Conservation (phyloP, 2,113 vertebrate genomes). For the Oriolus oriolus region DNA sequence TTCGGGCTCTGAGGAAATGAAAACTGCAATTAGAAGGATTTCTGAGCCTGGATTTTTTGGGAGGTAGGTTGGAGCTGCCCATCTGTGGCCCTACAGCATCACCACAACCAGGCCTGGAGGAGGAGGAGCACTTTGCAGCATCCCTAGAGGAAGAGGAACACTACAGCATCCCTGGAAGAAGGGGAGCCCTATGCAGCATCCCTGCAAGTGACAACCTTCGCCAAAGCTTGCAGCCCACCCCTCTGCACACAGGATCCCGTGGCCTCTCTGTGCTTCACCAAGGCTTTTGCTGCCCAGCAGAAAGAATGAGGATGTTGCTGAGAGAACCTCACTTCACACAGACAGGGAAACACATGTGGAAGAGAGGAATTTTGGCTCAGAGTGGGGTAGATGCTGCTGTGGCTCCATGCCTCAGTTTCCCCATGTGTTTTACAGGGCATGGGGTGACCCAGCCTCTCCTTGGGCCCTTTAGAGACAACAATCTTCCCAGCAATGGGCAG, state of each 20-base stretch:
- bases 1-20: not conserved
- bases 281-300: not conserved
- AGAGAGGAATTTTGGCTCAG: not conserved
- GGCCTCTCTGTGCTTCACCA: not conserved
- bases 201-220: not conserved
- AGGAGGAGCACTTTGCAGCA: not conserved
- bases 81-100: not conserved
- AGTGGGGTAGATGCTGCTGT: not conserved
- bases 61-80: not conserved
- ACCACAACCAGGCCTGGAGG: not conserved
- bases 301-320: not conserved
- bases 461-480: rapidly evolving
- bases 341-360: not conserved
- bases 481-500: not conserved
- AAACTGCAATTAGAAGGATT: not conserved
- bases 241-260: rapidly evolving
- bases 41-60: not conserved
- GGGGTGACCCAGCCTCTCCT: not conserved
- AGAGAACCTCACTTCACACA: not conserved
- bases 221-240: not conserved
- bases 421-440: not conserved
- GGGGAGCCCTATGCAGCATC: not conserved
- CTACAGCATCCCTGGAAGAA: not conserved
- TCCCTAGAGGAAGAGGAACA: not conserved
- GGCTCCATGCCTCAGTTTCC: not conserved